A percentile compares a stretch with the other conserved stretches of the same genome.
Evolutionary conservation across 2,888 invertebrate genomes (phyloP).

Genomic region (Andrena bucephala): DNA sequence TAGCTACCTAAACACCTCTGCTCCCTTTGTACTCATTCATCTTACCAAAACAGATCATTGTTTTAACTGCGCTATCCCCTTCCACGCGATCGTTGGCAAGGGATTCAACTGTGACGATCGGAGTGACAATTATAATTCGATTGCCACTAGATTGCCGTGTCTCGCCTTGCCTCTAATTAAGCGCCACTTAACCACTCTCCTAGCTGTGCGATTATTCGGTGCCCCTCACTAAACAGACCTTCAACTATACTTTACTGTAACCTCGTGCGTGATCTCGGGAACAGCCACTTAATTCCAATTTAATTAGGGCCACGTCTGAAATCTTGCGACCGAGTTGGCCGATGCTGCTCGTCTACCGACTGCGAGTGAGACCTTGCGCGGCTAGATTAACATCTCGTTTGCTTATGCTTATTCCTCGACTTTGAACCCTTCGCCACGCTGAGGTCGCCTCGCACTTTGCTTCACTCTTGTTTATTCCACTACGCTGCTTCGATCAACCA

Average conservation of each 20-base stretch:
- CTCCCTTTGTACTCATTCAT: no score
- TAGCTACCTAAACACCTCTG: no score
- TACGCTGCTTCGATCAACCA: background rate
- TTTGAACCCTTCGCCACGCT: background rate
- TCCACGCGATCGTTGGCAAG: no score
- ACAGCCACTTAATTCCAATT: background rate
- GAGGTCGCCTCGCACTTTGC: background rate
- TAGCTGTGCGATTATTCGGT: background rate
- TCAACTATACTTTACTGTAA: background rate
- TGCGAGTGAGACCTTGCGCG: background rate
- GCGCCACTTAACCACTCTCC: no score
- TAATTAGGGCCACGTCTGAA: background rate
- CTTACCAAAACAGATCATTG: no score
- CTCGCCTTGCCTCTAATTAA: no score
- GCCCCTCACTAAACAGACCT: background rate
- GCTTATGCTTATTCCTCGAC: background rate
- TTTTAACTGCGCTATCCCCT: no score
- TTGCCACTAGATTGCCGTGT: no score
- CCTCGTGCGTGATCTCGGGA: background rate
- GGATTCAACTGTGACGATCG: no score
- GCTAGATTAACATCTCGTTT: constrained; percentile 4
- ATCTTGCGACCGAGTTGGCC: background rate
- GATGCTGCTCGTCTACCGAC: background rate
- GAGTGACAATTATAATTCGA: no score
- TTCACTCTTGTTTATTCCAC: background rate